A percentile compares a stretch with the other conserved stretches of the same genome.
Conservation (phyloP, 2,113 vertebrate species). For the Rhea americana region DNA sequence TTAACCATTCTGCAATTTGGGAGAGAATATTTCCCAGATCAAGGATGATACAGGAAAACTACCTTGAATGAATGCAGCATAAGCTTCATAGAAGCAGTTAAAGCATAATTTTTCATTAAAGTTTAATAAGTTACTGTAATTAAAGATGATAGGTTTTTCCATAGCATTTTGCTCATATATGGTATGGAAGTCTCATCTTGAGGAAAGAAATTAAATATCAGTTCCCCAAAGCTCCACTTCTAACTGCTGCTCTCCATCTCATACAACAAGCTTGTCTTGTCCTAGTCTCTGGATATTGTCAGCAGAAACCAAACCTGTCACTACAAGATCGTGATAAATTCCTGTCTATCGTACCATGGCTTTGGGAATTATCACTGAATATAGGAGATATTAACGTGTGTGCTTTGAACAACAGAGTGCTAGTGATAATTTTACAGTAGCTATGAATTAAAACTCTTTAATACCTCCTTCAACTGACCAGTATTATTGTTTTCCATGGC, state of each 20-base stretch:
- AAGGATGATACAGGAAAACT: background rate
- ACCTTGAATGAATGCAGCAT: background rate
- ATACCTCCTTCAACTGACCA: background rate
- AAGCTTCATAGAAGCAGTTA: background rate
- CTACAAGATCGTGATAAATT: background rate
- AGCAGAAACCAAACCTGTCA: background rate
- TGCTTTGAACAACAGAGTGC: background rate
- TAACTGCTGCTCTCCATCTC: background rate
- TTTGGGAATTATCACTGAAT: background rate
- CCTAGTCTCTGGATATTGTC: background rate
- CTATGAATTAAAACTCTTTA: background rate
- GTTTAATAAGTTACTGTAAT: constrained; percentile 16
- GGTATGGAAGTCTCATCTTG: background rate
- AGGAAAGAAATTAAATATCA: constrained; percentile 5
- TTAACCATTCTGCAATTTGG: background rate
- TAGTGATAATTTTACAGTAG: background rate
- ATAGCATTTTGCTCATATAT: background rate
- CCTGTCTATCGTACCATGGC: background rate
- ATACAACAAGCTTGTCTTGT: background rate
- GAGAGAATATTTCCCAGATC: background rate
- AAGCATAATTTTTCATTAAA: background rate
- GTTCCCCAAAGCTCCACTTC: background rate
- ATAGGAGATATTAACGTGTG: background rate
- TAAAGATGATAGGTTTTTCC: background rate
- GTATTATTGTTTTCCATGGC: background rate